Evolutionary conservation across 2,113 vertebrate genomes (phyloP).

Genomic region (Mirounga angustirostris): DNA sequence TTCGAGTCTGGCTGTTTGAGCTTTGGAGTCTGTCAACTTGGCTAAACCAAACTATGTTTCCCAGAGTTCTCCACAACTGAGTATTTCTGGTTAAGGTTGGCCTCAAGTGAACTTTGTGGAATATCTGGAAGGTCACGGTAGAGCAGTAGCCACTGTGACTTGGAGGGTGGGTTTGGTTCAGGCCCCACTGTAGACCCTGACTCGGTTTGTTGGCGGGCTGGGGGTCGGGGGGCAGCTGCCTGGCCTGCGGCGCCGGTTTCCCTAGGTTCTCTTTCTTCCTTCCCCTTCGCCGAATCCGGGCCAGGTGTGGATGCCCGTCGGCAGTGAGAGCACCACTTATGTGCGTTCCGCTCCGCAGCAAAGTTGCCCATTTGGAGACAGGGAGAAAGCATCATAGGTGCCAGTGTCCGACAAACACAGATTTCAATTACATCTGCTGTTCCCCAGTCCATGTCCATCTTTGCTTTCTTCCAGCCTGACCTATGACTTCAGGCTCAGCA

Average conservation of each 20-base stretch:
- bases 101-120: neutral
- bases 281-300: neutral
- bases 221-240: neutral
- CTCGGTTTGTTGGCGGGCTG: neutral
- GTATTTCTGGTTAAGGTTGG: neutral
- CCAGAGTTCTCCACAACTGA: neutral
- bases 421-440: neutral
- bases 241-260: neutral
- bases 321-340: neutral
- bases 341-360: neutral
- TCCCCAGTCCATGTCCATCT: neutral
- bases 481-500: neutral
- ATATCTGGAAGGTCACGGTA: neutral
- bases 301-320: neutral
- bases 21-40: neutral
- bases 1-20: neutral
- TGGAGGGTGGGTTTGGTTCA: neutral
- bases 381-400: neutral
- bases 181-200: neutral
- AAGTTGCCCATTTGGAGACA: neutral
- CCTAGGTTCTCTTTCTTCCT: neutral
- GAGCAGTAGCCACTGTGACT: neutral
- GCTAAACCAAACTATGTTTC: neutral
- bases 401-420: neutral
- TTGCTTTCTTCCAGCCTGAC: neutral